Conservation (phyloP, 2,113 vertebrate species). For the Pangasianodon gigas region DNA sequence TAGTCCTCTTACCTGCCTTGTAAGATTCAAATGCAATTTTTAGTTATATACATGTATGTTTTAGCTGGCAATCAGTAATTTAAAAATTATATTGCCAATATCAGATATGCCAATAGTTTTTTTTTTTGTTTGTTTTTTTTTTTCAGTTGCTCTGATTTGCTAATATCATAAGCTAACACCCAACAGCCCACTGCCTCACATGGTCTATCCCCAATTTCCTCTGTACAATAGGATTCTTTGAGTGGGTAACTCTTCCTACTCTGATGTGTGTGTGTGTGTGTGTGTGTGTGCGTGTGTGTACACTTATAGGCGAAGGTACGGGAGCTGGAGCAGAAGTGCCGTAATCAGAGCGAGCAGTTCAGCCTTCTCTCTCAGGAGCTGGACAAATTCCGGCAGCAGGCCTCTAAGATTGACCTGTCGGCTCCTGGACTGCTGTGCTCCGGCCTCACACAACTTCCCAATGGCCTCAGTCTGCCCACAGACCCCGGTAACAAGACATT, state of each 20-base stretch:
- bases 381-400: constrained; percentile 88
- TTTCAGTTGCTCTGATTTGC: not conserved
- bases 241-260: not conserved
- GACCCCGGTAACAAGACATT: constrained; percentile 67
- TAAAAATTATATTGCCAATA: not conserved
- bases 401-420: constrained; percentile 82
- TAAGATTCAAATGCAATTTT: too few relatives aligned
- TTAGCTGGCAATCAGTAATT: not conserved
- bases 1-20: too few relatives aligned
- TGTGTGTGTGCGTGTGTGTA: constrained; percentile 8
- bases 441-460: constrained; percentile 70
- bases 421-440: constrained; percentile 71
- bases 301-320: constrained; percentile 84
- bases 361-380: constrained; percentile 89
- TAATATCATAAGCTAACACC: not conserved
- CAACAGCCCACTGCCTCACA: not conserved
- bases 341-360: constrained; percentile 92
- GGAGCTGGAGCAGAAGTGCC: constrained; percentile 93
- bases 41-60: not conserved
- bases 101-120: not conserved
- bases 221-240: not conserved
- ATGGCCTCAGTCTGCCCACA: constrained; percentile 70
- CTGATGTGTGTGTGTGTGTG: not conserved
- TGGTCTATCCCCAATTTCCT: not conserved
- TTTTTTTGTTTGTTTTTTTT: not conserved